Conservation (phyloP, 2,797 vertebrate genomes). For the Smutsia gigantea region DNA sequence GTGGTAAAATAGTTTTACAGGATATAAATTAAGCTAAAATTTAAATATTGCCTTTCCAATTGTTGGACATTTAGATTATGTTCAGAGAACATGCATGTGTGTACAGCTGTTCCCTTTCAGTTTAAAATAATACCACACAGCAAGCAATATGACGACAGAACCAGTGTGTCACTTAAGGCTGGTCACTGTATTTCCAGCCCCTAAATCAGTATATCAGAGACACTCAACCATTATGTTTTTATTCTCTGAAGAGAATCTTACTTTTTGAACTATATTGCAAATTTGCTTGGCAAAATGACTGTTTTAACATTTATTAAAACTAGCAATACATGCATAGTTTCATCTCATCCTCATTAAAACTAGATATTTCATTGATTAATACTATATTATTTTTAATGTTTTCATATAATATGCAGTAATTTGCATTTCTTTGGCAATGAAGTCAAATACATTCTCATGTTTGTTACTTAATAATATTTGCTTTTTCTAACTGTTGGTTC, state of each 20-base stretch:
- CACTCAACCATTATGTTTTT: neutral
- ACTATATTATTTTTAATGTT: neutral
- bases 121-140: neutral
- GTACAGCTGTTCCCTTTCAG: neutral
- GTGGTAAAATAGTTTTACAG: neutral
- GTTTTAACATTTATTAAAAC: neutral
- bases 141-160: neutral
- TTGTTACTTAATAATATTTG: neutral
- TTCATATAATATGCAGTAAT: neutral
- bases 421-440: neutral
- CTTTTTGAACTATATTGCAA: neutral
- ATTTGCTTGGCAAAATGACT: conserved; percentile 3
- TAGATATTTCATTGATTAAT: neutral
- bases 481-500: neutral
- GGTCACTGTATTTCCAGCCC: neutral
- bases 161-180: accelerated
- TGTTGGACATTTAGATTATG: neutral
- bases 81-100: neutral
- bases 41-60: neutral
- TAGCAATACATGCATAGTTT: neutral
- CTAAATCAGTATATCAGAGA: neutral
- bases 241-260: neutral
- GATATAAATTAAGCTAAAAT: neutral
- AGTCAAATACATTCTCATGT: neutral
- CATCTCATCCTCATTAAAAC: neutral